Evolutionary conservation across 2,888 invertebrate genomes (phyloP).

Genomic region (Crossocerus cetratus): DNA sequence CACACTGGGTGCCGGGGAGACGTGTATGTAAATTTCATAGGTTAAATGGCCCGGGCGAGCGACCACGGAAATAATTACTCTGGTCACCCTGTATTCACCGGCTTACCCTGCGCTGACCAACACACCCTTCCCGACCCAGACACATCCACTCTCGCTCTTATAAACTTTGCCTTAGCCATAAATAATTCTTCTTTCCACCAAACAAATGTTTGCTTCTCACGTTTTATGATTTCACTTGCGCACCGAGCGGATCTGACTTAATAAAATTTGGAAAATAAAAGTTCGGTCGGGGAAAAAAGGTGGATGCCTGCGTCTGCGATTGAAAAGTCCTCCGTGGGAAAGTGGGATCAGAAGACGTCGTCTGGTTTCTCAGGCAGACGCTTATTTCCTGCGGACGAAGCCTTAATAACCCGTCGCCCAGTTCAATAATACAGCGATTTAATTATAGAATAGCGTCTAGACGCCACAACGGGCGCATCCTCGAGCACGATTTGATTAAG

Average conservation of each 20-base stretch:
- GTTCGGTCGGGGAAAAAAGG: no score
- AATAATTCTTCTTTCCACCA: no score
- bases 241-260: no score
- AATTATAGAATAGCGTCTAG: slow-evolving; percentile 8
- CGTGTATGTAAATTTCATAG: slow-evolving; percentile 69
- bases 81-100: slow-evolving; percentile 63
- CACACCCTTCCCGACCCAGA: slow-evolving; percentile 21
- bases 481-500: slow-evolving; percentile 16
- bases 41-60: slow-evolving; percentile 65
- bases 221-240: no score
- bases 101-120: slow-evolving; percentile 51
- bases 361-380: background rate
- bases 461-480: slow-evolving; percentile 1
- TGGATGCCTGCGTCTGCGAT: no score
- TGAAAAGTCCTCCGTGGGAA: no score
- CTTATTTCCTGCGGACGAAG: background rate
- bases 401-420: background rate
- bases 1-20: slow-evolving; percentile 21
- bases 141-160: slow-evolving; percentile 14
- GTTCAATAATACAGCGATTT: background rate
- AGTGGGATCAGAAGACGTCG: no score
- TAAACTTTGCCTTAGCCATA: slow-evolving; percentile 16
- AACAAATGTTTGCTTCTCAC: no score
- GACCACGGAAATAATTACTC: slow-evolving; percentile 68
- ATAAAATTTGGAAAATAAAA: no score